Evolutionary conservation across 2,113 vertebrate species (phyloP).

Genomic region (Pao palembangensis): DNA sequence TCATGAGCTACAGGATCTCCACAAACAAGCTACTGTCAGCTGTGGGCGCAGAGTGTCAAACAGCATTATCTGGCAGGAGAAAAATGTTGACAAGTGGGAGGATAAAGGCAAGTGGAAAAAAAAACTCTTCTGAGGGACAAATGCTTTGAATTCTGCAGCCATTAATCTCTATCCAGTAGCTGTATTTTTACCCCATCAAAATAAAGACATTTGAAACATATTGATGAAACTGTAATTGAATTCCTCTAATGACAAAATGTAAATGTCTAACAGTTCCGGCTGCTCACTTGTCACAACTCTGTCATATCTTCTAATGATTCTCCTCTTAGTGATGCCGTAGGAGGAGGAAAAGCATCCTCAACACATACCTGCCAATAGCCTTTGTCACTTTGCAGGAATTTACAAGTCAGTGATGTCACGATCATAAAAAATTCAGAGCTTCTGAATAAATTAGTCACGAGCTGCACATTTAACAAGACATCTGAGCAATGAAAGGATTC

Average conservation of each 20-base stretch:
- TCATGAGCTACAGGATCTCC: too few relatives aligned
- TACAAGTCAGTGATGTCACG: constrained; percentile 49
- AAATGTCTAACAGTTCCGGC: not conserved
- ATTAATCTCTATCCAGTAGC: too few relatives aligned
- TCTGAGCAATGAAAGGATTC: constrained; percentile 1
- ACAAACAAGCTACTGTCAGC: too few relatives aligned
- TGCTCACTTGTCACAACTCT: not conserved
- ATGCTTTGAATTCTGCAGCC: too few relatives aligned
- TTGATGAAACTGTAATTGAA: not conserved
- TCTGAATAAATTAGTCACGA: constrained; percentile 28
- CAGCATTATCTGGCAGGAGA: not conserved
- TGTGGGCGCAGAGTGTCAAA: not conserved
- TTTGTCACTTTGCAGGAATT: constrained; percentile 45
- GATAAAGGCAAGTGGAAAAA: not conserved
- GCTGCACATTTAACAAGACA: constrained; percentile 15
- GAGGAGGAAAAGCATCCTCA: constrained; percentile 4
- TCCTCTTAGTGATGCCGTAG: not conserved
- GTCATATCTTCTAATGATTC: constrained; percentile 13
- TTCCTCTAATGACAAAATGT: constrained; percentile 1
- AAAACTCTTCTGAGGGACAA: too few relatives aligned
- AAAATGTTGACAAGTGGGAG: not conserved
- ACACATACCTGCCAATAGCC: constrained; percentile 8
- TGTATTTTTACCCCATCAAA: not conserved
- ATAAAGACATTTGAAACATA: too few relatives aligned
- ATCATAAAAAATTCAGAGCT: constrained; percentile 36